Conservation (phyloP, 2,113 vertebrate genomes). For the Zosterops japonicus region DNA sequence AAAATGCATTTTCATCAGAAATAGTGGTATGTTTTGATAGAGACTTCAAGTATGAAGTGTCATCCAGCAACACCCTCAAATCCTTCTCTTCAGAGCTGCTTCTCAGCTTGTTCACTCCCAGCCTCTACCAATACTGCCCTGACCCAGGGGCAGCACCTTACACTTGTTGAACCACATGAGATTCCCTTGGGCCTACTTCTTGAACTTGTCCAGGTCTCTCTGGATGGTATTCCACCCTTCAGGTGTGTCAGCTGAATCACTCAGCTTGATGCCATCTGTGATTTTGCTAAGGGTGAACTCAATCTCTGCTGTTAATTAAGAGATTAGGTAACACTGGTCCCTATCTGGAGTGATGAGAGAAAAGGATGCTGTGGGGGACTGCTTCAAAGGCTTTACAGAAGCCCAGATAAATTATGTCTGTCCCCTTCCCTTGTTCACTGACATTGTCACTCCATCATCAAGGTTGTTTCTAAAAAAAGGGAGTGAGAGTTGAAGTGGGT, state of each 20-base stretch:
- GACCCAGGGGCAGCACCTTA: background rate
- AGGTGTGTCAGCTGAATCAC: background rate
- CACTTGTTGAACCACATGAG: background rate
- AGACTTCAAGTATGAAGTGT: background rate
- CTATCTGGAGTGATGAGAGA: background rate
- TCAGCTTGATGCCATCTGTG: background rate
- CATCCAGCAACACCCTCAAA: background rate
- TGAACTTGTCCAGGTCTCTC: background rate
- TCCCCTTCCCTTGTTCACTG: background rate
- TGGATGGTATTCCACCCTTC: background rate
- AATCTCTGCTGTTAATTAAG: background rate
- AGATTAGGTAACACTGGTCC: background rate
- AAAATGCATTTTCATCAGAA: background rate
- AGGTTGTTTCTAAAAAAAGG: background rate
- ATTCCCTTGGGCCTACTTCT: background rate
- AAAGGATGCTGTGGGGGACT: background rate
- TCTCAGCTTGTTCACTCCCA: background rate
- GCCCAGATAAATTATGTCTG: background rate
- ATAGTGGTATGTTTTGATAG: background rate
- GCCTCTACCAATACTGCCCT: background rate
- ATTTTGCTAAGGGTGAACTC: background rate
- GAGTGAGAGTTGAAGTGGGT: no score
- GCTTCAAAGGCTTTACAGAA: background rate
- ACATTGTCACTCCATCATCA: background rate
- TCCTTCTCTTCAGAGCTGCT: background rate